A percentile compares a stretch with the other conserved stretches of the same genome.
phyloP scores from a whole-genome alignment of 2,888 invertebrate genomes.

The Nymphalis urticae region DNA sequence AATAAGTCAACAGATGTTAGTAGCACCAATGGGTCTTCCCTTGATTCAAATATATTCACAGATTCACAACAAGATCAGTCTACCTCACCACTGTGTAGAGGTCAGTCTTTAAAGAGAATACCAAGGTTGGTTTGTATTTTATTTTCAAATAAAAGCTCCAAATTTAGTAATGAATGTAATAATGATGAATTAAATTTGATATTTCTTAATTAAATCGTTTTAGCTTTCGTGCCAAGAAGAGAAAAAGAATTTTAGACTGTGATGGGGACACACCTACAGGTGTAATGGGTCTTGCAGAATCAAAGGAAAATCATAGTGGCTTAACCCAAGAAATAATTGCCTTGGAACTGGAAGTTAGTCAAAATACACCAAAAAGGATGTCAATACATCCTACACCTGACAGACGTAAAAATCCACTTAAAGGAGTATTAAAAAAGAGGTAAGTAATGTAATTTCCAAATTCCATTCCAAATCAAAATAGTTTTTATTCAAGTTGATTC shows the following conservation, averaged over 20 bases:
- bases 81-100: slow-evolving; percentile 80
- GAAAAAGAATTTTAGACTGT: slow-evolving; percentile 81
- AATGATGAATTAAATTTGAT: background rate
- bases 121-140: slow-evolving; percentile 59
- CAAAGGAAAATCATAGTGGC: slow-evolving; percentile 81
- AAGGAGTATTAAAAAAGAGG: slow-evolving; percentile 84
- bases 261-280: slow-evolving; percentile 74
- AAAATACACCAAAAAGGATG: slow-evolving; percentile 85
- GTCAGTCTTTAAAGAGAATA: slow-evolving; percentile 73
- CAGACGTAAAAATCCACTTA: slow-evolving; percentile 76
- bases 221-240: slow-evolving; percentile 79
- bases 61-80: slow-evolving; percentile 80
- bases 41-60: slow-evolving; percentile 68
- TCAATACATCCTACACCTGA: slow-evolving; percentile 76
- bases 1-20: slow-evolving; percentile 76
- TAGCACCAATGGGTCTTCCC: slow-evolving; percentile 66
- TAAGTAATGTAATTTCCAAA: slow-evolving; percentile 40
- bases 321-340: slow-evolving; percentile 87
- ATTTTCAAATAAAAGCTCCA: no score
- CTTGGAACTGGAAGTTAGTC: slow-evolving; percentile 84
- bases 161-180: no score
- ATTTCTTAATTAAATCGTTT: background rate
- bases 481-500: background rate
- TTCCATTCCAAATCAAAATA: background rate
- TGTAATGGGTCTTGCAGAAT: slow-evolving; percentile 65